Evolutionary conservation across 2,113 vertebrate genomes (phyloP).

Genomic region (Maccullochella peelii): DNA sequence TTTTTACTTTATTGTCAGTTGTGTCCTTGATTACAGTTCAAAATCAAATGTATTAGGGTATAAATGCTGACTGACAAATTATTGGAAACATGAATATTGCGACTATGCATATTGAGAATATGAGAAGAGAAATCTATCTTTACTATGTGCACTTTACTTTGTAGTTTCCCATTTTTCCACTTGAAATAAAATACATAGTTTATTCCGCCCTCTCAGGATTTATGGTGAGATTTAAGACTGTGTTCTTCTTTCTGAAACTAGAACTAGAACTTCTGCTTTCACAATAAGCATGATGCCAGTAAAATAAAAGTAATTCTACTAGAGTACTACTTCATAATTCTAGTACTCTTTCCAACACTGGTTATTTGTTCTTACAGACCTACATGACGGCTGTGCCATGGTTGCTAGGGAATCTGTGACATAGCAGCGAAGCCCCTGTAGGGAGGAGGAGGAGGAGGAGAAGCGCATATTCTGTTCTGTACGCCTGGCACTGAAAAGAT

Average conservation of each 20-base stretch:
- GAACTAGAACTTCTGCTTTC: neutral
- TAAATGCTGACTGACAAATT: too few relatives aligned
- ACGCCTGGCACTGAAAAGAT: slow-evolving; percentile 49
- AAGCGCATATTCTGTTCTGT: slow-evolving; percentile 60
- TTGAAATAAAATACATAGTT: neutral
- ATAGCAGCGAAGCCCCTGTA: slow-evolving; percentile 40
- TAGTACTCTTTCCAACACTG: neutral
- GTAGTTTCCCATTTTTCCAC: too few relatives aligned
- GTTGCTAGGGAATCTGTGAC: slow-evolving; percentile 59
- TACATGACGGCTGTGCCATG: slow-evolving; percentile 11
- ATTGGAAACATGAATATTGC: too few relatives aligned
- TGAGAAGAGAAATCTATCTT: too few relatives aligned
- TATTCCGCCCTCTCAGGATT: neutral
- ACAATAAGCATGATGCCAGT: neutral
- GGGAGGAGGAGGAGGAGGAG: slow-evolving; percentile 46
- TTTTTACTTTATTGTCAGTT: too few relatives aligned
- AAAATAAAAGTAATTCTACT: neutral
- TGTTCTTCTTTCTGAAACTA: neutral
- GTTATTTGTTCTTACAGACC: slow-evolving; percentile 20
- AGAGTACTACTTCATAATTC: neutral
- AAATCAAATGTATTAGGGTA: neutral
- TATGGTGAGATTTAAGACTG: neutral
- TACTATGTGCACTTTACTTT: neutral
- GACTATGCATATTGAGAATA: too few relatives aligned
- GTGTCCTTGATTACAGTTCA: neutral